Base-by-base conservation (phyloP, 2,797 vertebrate species). In the Glyptemys insculpta region DNA sequence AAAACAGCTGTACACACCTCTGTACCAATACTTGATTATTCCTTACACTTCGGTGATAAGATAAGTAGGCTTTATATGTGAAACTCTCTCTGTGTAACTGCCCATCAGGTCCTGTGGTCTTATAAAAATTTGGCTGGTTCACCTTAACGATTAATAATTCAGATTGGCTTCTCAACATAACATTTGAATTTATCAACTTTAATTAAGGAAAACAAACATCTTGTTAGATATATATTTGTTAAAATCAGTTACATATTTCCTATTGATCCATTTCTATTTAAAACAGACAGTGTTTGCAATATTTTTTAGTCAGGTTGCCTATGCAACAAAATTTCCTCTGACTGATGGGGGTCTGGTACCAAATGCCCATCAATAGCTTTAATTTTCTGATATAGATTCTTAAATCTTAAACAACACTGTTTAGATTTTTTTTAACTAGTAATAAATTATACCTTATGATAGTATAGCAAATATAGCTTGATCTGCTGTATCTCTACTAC, bases 111-210 rank as follows among this genome's bases (percentile, higher is more conserved):
- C 21, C 81, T 78, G 57, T 11, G 9, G 82, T 78, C 25, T 84
- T 91, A 79, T 3, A 52, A 4, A 0, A 0, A 15, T 86, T 79
- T 65, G 5, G 81, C 88, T 87, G n/a, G 85, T 76, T 90, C 1
- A 50, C 47, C 31, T 86, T 72, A 90, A 81, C 91, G 19, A 78
- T 82, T 86, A 83, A 31, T 83, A 88, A 76, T 93, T 83, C 34
- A 59, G 14, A 25, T 25, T 53, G 21, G 1, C 18, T 91, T 95
- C 93, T 91, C 3, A 1, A 57, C 81, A 80, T 85, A 6, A 53
- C 6, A 91, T 93, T 88, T 89, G 82, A 74, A 96, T 15, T 50
- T 88, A 52, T 90, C 5, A 27, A 41, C 14, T 80, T 87, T 79
- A 81, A 59, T 54, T 65, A 65, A 57, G 0, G 2, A 80, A 86